A percentile compares a stretch with the other conserved stretches of the same genome.
Evolutionary conservation across 2,888 invertebrate species (phyloP).

Genomic region (Drosophila differens): DNA sequence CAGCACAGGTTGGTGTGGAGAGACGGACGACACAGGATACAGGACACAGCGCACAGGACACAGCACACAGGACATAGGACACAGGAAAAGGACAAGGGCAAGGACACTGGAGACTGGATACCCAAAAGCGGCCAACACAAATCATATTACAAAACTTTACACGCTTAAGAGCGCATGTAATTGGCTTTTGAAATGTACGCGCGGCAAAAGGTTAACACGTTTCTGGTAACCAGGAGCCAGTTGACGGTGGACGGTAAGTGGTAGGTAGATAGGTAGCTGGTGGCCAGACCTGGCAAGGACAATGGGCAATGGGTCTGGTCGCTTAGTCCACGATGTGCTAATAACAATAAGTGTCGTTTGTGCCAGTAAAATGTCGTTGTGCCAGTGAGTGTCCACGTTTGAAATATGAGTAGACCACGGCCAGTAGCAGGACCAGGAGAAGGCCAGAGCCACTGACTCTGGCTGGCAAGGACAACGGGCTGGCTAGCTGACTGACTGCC

Average conservation of each 20-base stretch:
- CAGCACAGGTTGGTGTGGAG: not conserved
- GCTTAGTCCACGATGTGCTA: slow-evolving; percentile 66
- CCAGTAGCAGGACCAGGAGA: slow-evolving; percentile 15
- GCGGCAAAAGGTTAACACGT: slow-evolving; percentile 77
- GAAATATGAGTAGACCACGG: slow-evolving; percentile 66
- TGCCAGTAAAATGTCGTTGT: slow-evolving; percentile 54
- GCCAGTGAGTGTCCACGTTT: slow-evolving; percentile 56
- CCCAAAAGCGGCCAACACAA: slow-evolving; percentile 63
- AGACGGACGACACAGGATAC: not conserved
- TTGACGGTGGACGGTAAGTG: not conserved
- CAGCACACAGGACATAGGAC: not conserved
- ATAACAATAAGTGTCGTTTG: slow-evolving; percentile 75
- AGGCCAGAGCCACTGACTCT: not conserved
- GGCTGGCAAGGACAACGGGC: slow-evolving; percentile 37
- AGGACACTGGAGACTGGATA: slow-evolving; percentile 33
- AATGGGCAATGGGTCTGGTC: slow-evolving; percentile 8
- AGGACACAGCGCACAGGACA: not conserved
- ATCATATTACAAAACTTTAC: slow-evolving; percentile 84
- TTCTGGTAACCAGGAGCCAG: slow-evolving; percentile 41
- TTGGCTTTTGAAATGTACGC: slow-evolving; percentile 83
- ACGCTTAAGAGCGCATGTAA: slow-evolving; percentile 84
- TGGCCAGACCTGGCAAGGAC: slow-evolving; percentile 8
- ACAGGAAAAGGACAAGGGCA: not conserved
- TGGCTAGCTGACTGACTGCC: slow-evolving; percentile 17
- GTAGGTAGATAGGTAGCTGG: not conserved